A percentile compares a stretch with the other conserved stretches of the same genome.
phyloP scores from a whole-genome alignment of 2,113 vertebrate species.

The Sinocyclocheilus rhinocerous region DNA sequence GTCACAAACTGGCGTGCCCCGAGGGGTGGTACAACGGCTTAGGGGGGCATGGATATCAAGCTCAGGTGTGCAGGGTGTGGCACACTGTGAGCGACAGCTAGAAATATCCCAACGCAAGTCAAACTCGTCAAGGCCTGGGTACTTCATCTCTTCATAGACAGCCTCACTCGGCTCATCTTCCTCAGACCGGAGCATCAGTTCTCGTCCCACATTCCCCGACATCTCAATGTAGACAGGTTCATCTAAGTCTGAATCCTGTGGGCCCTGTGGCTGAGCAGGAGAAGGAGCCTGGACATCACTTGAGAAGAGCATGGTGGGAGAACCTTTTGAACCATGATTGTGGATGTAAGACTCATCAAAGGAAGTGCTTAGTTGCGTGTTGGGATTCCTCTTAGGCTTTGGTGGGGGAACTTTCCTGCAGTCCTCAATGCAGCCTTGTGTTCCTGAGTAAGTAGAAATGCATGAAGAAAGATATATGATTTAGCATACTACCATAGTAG shows the following conservation, averaged over 20 bases:
- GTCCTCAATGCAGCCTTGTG: constrained; percentile 93
- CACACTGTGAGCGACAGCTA: constrained; percentile 77
- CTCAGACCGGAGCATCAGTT: constrained; percentile 67
- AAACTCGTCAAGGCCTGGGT: constrained; percentile 60
- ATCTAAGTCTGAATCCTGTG: constrained; percentile 83
- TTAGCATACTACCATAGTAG: not conserved
- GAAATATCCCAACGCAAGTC: constrained; percentile 77
- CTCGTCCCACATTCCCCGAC: constrained; percentile 87
- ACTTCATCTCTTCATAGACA: constrained; percentile 99
- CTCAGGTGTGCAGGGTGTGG: constrained; percentile 92
- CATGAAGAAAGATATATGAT: not conserved
- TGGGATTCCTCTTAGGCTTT: constrained; percentile 96
- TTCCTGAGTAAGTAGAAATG: constrained; percentile 65
- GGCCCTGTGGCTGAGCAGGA: constrained; percentile 80
- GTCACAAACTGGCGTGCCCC: constrained; percentile 88
- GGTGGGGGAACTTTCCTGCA: constrained; percentile 95
- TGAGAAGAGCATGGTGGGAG: constrained; percentile 70
- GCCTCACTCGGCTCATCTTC: constrained; percentile 92
- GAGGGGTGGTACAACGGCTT: constrained; percentile 84
- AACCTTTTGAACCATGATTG: constrained; percentile 79
- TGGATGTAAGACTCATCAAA: constrained; percentile 94
- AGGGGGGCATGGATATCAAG: constrained; percentile 75
- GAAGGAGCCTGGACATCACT: constrained; percentile 69
- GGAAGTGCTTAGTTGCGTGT: constrained; percentile 95
- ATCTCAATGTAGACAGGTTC: constrained; percentile 99